Evolutionary conservation across 2,797 vertebrate species (phyloP), one percentile per base, ranked within the genome.

Genomic region (Myotis vivesi): DNA sequence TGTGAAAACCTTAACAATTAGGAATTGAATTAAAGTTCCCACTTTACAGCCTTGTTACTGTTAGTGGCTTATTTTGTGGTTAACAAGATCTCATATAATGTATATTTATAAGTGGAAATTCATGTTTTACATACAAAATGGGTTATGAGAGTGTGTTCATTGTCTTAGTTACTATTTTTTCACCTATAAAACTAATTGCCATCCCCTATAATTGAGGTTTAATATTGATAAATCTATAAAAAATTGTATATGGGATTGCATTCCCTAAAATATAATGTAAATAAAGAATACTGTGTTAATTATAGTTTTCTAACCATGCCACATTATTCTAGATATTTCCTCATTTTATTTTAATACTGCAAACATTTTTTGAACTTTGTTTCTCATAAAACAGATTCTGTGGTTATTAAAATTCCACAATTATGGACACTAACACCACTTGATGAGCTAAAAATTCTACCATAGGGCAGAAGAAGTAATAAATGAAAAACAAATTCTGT

Each of bases 301-400:
- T 91, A 77, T 90, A 72, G 41, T 68, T 94, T 94, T 72, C 33
- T 66, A 85, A 51, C 3, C 49, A 22, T 57, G 19, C 6, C 15
- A 22, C 17, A 9, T 55, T 87, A 87, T 89, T 15, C 20, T 92
- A 64, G 2, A 22, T 75, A 62, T 64, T 55, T 28, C 4, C 66
- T 97, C 44, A 96, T 94, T 92, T 96, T 72, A 80, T 96, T 97
- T 96, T 95, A 38, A 77, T 97, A 64, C 25, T 68, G 46, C 71
- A 97, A 95, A 89, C 92, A 36, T 76, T 72, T 73, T 82, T 93
- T 89, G 92, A 96, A 90, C 64, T 94, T 13, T 96, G 0, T 96
- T 97, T 92, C 77, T 96, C 1, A 0, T 82, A 62, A 96, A 97
- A 91, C 89, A 46, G 7, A 55, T 89, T 41, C 20, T 88, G 5